Evolutionary conservation across 2,888 invertebrate species (phyloP), one percentile per base, ranked within the genome.

Genomic region (Pherbina coryleti): DNA sequence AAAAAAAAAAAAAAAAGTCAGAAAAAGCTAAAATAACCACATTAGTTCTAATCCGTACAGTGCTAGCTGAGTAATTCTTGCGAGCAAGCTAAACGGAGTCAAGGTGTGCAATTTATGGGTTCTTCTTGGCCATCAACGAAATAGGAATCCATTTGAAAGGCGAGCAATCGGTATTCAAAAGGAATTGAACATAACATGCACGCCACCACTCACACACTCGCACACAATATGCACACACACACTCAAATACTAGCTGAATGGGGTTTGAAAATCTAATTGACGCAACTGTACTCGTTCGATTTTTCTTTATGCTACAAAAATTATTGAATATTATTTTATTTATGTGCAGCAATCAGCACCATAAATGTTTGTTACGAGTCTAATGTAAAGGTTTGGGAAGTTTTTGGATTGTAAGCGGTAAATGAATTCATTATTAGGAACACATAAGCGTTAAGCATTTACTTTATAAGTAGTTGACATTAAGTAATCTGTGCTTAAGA

Each of bases 111-210:
- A 44, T 44, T 44, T 44, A 44, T 44, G 44, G 11, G 1, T 44
- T 11, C 44, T 44, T 44, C 44, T 44, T 44, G 44, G 11, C 44
- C 44, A 44, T 11, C 44, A 44, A 44, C 44, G 44, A 44, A 22
- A 28, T 28, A 60, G 28, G 28, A 60, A 60, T 9, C 14, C 28
- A 28, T 19, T 22, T 8, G n/a, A 34, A 19, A 44, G 11, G 37
- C 44, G 14, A 5, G 37, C 44, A 37, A 44, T 37, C 67, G 44
- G 67, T 34, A 44, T 67, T 67, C 22, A 22, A 67, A 34, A 67
- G 67, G 19, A 67, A 67, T 67, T 67, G 44, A 67, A 67, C 31
- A 67, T 37, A n/a, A 69, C 51, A 73, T 49, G 11, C 49, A 62
- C 49, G 73, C 78, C 55, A 17, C 34, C 53, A 75, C 64, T 31